Percentiles rank a stretch among this genome's conserved stretches.
These are phyloP conservation scores for Calonectris borealis DNA, from an alignment of 2,113 vertebrate species.

Conservation along the genomic window DNA sequence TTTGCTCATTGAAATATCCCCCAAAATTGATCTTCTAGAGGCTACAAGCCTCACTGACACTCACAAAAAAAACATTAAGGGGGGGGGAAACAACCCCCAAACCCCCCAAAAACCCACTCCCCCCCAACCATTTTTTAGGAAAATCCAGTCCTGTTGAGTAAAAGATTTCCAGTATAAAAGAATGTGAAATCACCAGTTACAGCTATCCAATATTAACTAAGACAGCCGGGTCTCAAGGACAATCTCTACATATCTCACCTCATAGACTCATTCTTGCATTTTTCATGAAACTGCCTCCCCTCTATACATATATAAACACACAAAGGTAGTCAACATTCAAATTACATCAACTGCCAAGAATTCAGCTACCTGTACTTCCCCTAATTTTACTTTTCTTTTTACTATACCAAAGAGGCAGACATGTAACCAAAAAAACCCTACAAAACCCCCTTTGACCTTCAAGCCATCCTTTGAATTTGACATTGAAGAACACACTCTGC, in stretches of 20 bases:
- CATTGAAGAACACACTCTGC: background rate
- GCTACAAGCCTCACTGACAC: background rate
- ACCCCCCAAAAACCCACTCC: accelerated
- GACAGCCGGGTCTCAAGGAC: background rate
- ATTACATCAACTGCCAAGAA: background rate
- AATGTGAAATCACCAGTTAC: background rate
- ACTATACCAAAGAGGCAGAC: background rate
- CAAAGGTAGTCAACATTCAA: background rate
- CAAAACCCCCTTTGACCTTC: background rate
- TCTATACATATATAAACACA: background rate
- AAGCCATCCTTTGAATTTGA: background rate
- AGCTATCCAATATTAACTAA: background rate
- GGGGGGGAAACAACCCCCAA: too few species aligned
- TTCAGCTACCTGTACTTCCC: background rate
- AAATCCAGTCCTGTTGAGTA: background rate
- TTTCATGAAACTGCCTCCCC: background rate
- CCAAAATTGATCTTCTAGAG: background rate
- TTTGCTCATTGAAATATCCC: background rate
- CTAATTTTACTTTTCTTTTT: background rate
- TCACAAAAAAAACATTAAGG: background rate
- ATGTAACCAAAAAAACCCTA: background rate
- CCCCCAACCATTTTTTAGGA: background rate
- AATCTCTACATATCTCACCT: background rate
- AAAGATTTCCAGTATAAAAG: background rate
- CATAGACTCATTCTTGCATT: background rate